Base-by-base conservation (phyloP, 2,113 vertebrate species). In the Toxotes jaculatrix region DNA sequence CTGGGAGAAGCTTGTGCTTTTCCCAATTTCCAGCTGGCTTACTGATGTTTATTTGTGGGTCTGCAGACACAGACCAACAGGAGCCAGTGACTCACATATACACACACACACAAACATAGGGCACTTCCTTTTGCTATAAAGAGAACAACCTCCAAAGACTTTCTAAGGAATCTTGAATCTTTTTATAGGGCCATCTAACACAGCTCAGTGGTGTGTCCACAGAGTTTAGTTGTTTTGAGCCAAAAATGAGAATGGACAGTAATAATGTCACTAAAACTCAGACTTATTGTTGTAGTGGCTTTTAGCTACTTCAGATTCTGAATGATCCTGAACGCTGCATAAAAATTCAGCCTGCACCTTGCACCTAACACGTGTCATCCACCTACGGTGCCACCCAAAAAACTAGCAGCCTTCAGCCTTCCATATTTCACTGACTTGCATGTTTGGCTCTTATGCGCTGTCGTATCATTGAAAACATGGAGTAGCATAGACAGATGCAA, bases 21-120 rank as follows among this genome's bases (percentile, higher is more conserved):
- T 89, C 91, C 88, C 79, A 89, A 85, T 92, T 91, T 94, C 93
- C 93, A 93, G 92, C 91, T 90, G 91, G 91, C 88, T 92, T 90
- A 88, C 76, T 88, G 88, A 65, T 94, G 93, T 94, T 95, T 95
- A 94, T 94, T 94, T 94, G 92, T 92, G 90, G 89, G 88, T 90
- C 86, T 88, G 89, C 56, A 90, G 91, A 94, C 89, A 88, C 91
- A 94, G 93, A 95, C 95, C 91, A 93, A 94, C 91, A 92, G 94
- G 94, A 95, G 94, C 93, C 95, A 93, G 91, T 89, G 89, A 93
- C 88, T 87, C 86, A 64, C 82, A 55, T 81, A 63, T 45, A 76
- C 40, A 43, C 79, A 71, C 49, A 81, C 69, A 49, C 56, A 77
- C 45, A 77, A 71, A 71, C 67, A 79, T 75, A 93, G 21, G 55